phyloP scores from a whole-genome alignment of 2,888 invertebrate species.

The Orchestes rusci region DNA sequence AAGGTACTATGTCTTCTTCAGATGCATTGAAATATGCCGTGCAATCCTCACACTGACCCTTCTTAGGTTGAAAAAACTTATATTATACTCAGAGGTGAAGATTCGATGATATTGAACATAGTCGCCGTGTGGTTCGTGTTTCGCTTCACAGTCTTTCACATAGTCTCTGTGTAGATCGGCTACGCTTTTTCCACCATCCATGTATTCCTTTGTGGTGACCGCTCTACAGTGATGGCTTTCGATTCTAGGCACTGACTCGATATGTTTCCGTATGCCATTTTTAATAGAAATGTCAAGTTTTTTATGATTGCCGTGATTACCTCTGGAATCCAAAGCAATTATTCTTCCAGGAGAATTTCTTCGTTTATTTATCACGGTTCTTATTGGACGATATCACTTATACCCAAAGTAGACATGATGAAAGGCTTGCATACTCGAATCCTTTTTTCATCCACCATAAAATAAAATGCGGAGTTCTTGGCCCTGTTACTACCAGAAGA shows the following conservation, averaged over 20 bases:
- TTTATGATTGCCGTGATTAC: constrained; percentile 1
- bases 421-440: constrained; percentile 3
- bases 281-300: constrained; percentile 1
- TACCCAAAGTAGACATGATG: constrained; percentile 1
- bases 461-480: constrained; percentile 1
- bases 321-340: background rate
- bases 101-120: background rate
- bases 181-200: constrained; percentile 4
- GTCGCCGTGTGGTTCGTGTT: background rate
- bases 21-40: constrained; percentile 10
- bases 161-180: constrained; percentile 6
- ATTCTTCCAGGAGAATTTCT: constrained; percentile 2
- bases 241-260: background rate
- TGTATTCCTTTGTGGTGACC: constrained; percentile 5
- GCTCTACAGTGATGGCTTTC: constrained; percentile 2
- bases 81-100: constrained; percentile 1
- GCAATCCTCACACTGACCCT: constrained; percentile 22
- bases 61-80: constrained; percentile 5
- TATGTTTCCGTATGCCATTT: constrained; percentile 2
- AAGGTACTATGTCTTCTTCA: too few relatives aligned
- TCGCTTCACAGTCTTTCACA: constrained; percentile 1
- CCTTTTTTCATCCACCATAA: background rate
- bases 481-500: background rate
- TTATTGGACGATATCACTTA: constrained; percentile 4
- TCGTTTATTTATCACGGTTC: constrained; percentile 1